Evolutionary conservation across 2,797 vertebrate genomes (phyloP).

Genomic region (Malacoraja senta): DNA sequence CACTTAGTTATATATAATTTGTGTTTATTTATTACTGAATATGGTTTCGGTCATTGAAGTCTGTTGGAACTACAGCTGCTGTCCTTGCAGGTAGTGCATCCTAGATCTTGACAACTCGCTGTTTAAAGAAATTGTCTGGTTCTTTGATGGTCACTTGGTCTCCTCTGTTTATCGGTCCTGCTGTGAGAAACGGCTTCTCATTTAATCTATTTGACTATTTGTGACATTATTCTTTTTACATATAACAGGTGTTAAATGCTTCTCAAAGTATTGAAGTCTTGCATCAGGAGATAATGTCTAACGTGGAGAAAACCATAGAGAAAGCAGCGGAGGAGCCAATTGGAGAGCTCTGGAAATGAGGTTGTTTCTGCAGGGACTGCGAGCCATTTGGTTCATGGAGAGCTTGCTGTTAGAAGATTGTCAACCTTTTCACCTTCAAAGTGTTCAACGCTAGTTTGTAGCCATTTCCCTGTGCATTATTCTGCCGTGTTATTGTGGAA

Average conservation of each 20-base stretch:
- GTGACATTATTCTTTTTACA: background rate
- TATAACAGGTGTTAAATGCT: slow-evolving; percentile 66
- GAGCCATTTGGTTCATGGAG: background rate
- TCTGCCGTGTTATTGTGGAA: background rate
- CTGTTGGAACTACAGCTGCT: too few relatives aligned
- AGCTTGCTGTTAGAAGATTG: too few relatives aligned
- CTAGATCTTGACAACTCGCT: background rate
- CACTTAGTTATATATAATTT: too few relatives aligned
- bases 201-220: background rate
- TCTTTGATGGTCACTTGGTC: background rate
- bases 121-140: background rate
- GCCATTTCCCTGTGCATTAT: background rate
- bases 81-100: too few relatives aligned
- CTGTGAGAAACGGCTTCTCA: background rate
- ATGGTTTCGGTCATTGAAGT: too few relatives aligned
- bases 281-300: slow-evolving; percentile 63
- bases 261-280: slow-evolving; percentile 69
- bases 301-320: slow-evolving; percentile 58
- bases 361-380: background rate
- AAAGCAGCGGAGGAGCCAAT: slow-evolving; percentile 56
- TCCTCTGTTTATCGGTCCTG: background rate
- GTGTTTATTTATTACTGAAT: too few relatives aligned
- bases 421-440: too few relatives aligned
- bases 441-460: background rate
- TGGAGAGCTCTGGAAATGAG: slow-evolving; percentile 73